These are phyloP conservation scores for Phoxinus phoxinus DNA, from an alignment of 2,113 vertebrate species.

Conservation along the genomic window DNA sequence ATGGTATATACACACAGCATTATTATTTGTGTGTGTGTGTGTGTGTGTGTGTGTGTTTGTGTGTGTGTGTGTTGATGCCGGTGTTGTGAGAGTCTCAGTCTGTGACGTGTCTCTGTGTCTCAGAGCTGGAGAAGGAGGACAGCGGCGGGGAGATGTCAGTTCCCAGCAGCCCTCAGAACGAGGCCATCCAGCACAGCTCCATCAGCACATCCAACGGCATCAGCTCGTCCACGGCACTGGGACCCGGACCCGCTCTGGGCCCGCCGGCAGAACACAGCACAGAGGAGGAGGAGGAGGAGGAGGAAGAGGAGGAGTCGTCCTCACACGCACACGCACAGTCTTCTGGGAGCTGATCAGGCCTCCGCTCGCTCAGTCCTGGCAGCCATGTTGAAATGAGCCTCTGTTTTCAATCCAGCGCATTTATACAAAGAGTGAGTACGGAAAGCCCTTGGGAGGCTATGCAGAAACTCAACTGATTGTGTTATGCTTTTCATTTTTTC, in stretches of 20 bases:
- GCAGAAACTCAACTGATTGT: conserved; percentile 73
- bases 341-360: conserved; percentile 89
- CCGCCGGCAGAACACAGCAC: conserved; percentile 90
- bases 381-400: conserved; percentile 78
- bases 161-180: conserved; percentile 90
- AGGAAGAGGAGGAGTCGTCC: conserved; percentile 70
- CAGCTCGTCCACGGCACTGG: conserved; percentile 85
- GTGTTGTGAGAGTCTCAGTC: not conserved
- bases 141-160: conserved; percentile 94
- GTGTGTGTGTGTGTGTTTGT: too few species aligned
- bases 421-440: conserved; percentile 66
- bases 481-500: conserved; percentile 61
- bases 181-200: conserved; percentile 97
- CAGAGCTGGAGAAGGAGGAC: conserved; percentile 87
- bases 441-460: conserved; percentile 80
- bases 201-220: conserved; percentile 97
- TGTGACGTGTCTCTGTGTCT: conserved; percentile 20
- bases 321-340: conserved; percentile 84
- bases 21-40: too few species aligned
- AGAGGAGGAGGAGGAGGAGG: conserved; percentile 72
- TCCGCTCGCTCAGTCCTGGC: conserved; percentile 72
- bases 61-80: too few species aligned
- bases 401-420: conserved; percentile 78
- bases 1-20: too few species aligned
- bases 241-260: conserved; percentile 79